These are phyloP conservation scores for Toxostoma redivivum DNA, from an alignment of 2,113 vertebrate genomes.

Conservation along the genomic window DNA sequence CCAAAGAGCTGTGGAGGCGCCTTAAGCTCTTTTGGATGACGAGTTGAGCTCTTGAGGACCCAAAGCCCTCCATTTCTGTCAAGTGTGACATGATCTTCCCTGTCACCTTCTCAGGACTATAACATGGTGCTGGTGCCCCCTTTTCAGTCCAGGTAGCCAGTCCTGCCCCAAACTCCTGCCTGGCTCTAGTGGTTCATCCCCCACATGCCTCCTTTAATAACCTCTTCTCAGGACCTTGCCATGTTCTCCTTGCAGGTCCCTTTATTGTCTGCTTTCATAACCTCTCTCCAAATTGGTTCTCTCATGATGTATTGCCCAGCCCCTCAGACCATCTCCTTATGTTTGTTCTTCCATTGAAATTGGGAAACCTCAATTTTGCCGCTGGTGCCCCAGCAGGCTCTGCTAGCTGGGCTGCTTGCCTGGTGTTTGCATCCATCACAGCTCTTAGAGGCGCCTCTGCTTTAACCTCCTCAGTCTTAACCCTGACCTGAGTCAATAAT, in stretches of 20 bases:
- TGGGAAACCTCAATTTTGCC: not conserved
- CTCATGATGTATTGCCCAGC: not conserved
- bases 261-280: not conserved
- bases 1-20: not conserved
- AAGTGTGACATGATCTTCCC: not conserved
- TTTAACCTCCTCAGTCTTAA: conserved; percentile 43
- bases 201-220: not conserved
- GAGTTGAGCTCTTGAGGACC: not conserved
- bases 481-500: conserved; percentile 50
- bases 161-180: not conserved
- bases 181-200: not conserved
- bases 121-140: not conserved
- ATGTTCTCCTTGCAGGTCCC: not conserved
- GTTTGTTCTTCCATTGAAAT: not conserved
- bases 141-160: not conserved
- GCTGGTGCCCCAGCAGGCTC: not conserved
- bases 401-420: not conserved
- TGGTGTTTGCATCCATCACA: conserved; percentile 21
- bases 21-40: not conserved
- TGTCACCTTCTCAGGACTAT: not conserved
- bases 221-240: not conserved
- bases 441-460: not conserved
- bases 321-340: not conserved
- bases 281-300: not conserved
- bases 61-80: not conserved